These are phyloP conservation scores for Nansenia antarctica DNA, from an alignment of 2,113 vertebrate species.

Conservation along the genomic window DNA sequence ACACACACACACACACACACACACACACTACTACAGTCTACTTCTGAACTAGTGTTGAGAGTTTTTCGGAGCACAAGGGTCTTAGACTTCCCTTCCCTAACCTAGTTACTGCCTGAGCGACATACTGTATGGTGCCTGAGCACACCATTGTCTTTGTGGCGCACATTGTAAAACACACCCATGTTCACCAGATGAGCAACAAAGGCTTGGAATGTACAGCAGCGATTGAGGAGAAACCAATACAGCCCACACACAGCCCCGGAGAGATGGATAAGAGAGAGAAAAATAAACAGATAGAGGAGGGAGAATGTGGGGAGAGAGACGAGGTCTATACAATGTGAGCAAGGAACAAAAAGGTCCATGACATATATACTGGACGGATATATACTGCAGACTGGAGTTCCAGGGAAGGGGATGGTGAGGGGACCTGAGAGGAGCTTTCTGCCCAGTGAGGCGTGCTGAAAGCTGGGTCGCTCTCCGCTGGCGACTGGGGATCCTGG, in stretches of 20 bases:
- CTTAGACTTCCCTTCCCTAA: too few species aligned
- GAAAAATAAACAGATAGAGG: background rate
- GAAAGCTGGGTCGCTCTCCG: conserved; percentile 38
- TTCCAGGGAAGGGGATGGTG: conserved; percentile 30
- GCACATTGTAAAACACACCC: background rate
- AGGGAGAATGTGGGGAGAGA: background rate
- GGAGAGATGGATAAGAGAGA: background rate
- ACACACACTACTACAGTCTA: too few species aligned
- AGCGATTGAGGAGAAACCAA: background rate
- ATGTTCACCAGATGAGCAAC: background rate
- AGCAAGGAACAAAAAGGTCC: background rate
- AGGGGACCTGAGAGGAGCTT: conserved; percentile 15
- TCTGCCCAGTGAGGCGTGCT: conserved; percentile 42
- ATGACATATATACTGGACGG: background rate
- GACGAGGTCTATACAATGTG: background rate
- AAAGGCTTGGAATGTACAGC: background rate
- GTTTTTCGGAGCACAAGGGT: too few species aligned
- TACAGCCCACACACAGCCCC: background rate
- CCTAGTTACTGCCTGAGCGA: too few species aligned
- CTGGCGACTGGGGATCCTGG: conserved; percentile 13
- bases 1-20: too few species aligned
- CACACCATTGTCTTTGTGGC: too few species aligned
- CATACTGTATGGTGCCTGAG: too few species aligned
- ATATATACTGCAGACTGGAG: background rate
- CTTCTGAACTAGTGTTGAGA: too few species aligned